Conservation (phyloP, 2,888 invertebrate species). For the Meliscaeva auricollis region DNA sequence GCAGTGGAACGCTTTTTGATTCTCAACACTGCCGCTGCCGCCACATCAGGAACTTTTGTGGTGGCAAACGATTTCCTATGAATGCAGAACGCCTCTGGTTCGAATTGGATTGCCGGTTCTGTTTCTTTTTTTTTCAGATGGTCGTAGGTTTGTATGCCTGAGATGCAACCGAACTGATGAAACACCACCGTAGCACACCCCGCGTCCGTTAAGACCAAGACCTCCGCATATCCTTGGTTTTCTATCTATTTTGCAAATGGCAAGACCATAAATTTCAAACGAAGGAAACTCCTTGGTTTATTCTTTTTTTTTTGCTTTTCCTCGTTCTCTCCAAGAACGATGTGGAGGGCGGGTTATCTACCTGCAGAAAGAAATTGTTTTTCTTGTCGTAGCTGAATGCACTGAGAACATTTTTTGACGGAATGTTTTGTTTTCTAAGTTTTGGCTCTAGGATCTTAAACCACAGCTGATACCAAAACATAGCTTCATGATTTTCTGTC, state of each 20-base stretch:
- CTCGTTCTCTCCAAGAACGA: background rate
- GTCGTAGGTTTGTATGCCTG: constrained; percentile 18
- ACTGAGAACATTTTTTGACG: background rate
- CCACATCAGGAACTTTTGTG: constrained; percentile 74
- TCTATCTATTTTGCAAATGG: constrained; percentile 69
- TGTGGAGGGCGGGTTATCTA: background rate
- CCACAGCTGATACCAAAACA: too few species aligned
- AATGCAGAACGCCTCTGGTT: constrained; percentile 73
- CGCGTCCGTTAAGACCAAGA: constrained; percentile 37
- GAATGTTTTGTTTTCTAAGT: too few species aligned
- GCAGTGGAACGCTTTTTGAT: constrained; percentile 73
- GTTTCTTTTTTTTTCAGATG: constrained; percentile 23
- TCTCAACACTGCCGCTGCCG: constrained; percentile 26
- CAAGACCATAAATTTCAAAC: constrained; percentile 72
- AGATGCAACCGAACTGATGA: constrained; percentile 44
- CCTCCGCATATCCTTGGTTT: constrained; percentile 38
- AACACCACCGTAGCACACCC: constrained; percentile 33
- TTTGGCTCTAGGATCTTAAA: too few species aligned
- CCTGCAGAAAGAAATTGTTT: constrained; percentile 48
- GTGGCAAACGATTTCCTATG: constrained; percentile 75
- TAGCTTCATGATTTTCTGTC: too few species aligned
- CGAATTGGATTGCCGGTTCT: constrained; percentile 69
- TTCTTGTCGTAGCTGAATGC: constrained; percentile 38
- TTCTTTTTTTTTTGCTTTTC: background rate
- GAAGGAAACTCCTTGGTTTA: constrained; percentile 63